Percentiles rank a stretch among this genome's conserved stretches.
Conservation (phyloP, 1,140 invertebrate species). For the Pemphigus obesinymphae region DNA sequence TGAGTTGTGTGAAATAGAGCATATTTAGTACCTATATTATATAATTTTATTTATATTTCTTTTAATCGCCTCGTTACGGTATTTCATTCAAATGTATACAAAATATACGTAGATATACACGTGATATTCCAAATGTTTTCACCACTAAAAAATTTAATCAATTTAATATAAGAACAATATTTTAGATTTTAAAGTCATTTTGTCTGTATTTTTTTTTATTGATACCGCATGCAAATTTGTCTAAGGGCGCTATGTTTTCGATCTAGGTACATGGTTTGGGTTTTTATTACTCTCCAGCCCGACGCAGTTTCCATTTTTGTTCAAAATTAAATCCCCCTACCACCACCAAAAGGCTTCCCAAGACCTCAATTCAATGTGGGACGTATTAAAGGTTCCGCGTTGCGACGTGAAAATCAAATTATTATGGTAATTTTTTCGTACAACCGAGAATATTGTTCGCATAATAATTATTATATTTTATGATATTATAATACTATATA, state of each 20-base stretch:
- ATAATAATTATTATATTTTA: slow-evolving; percentile 14
- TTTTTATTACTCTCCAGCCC: background rate
- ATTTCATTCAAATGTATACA: too few relatives aligned
- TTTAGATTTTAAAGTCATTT: too few relatives aligned
- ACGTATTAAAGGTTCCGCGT: background rate
- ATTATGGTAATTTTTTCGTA: slow-evolving; percentile 25
- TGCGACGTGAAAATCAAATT: slow-evolving; percentile 1
- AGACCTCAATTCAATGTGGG: background rate
- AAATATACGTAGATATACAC: too few relatives aligned
- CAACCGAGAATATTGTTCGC: background rate
- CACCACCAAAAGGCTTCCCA: too few relatives aligned
- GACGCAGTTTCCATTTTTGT: background rate
- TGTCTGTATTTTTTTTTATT: too few relatives aligned
- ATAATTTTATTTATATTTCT: too few relatives aligned
- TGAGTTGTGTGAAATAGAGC: too few relatives aligned
- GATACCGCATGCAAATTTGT: background rate
- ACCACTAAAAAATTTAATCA: too few relatives aligned
- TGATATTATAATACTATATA: background rate
- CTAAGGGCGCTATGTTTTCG: background rate
- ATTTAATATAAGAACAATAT: too few relatives aligned
- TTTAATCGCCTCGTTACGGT: too few relatives aligned
- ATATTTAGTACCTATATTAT: too few relatives aligned
- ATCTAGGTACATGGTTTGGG: background rate
- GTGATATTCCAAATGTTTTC: too few relatives aligned
- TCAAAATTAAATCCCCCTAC: background rate